Evolutionary conservation across 2,113 vertebrate species (phyloP).

Genomic region (Regulus satrapa): DNA sequence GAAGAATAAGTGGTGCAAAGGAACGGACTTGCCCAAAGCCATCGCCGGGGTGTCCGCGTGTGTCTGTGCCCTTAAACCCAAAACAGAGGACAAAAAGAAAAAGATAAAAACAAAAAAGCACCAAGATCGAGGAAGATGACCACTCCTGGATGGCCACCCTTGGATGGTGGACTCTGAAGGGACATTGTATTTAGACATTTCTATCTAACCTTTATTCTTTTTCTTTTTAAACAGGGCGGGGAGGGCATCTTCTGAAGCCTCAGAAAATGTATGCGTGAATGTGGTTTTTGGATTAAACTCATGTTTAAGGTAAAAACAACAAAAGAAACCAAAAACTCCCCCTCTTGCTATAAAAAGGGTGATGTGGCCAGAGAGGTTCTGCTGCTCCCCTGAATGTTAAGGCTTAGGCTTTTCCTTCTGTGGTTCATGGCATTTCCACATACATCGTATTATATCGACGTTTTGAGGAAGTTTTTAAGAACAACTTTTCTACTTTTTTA

Average conservation of each 20-base stretch:
- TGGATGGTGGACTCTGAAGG: not conserved
- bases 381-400: not conserved
- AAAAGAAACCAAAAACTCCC: not conserved
- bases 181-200: conserved; percentile 13
- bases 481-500: conserved; percentile 70
- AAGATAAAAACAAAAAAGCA: conserved; percentile 64
- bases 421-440: not conserved
- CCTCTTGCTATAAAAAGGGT: not conserved
- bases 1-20: conserved; percentile 81
- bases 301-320: not conserved
- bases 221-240: not conserved
- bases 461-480: conserved; percentile 44
- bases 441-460: fast-evolving
- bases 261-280: not conserved
- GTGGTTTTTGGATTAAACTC: not conserved
- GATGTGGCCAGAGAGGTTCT: not conserved
- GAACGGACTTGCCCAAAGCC: conserved; percentile 85
- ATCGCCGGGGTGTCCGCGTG: conserved; percentile 89
- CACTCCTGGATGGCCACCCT: not conserved
- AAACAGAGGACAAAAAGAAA: conserved; percentile 75
- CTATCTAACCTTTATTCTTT: not conserved
- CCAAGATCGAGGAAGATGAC: conserved; percentile 66
- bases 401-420: not conserved
- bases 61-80: conserved; percentile 80
- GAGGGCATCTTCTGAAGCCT: not conserved